Conservation (phyloP, 2,888 invertebrate species). For the Siphonodentalium dalli region DNA sequence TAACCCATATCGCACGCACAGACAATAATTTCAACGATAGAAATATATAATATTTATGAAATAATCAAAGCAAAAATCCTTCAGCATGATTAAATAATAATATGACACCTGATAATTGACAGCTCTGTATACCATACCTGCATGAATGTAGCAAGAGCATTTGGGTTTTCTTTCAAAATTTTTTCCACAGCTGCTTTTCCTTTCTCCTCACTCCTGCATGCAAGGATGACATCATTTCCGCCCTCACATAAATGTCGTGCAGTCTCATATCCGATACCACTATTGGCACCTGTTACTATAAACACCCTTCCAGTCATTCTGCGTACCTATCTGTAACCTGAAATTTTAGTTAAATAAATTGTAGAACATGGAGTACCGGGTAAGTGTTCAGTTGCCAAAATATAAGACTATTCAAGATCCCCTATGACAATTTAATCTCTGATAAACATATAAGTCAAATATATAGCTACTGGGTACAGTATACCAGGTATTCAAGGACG, state of each 20-base stretch:
- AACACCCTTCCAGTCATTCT: slow-evolving; percentile 47
- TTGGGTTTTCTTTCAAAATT: slow-evolving; percentile 41
- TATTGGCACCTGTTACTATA: slow-evolving; percentile 52
- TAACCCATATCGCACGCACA: too few species aligned
- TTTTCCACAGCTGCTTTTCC: slow-evolving; percentile 46
- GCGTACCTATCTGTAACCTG: too few species aligned
- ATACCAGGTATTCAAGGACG: too few species aligned
- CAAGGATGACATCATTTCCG: slow-evolving; percentile 50
- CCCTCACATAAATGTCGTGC: slow-evolving; percentile 45
- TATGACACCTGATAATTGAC: too few species aligned
- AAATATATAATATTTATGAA: not conserved
- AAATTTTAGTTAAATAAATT: too few species aligned
- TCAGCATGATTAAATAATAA: not conserved
- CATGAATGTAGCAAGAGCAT: slow-evolving; percentile 49
- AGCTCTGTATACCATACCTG: slow-evolving; percentile 35
- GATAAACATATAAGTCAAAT: too few species aligned
- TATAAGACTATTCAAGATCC: too few species aligned
- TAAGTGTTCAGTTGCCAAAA: too few species aligned
- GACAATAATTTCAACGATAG: too few species aligned
- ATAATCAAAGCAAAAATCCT: not conserved
- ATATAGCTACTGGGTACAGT: too few species aligned
- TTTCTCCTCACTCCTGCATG: slow-evolving; percentile 46
- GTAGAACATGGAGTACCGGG: too few species aligned
- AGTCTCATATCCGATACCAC: slow-evolving; percentile 47
- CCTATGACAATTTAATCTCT: too few species aligned